Base-by-base conservation (phyloP, 2,888 invertebrate genomes). In the Troides oblongomaculatus region DNA sequence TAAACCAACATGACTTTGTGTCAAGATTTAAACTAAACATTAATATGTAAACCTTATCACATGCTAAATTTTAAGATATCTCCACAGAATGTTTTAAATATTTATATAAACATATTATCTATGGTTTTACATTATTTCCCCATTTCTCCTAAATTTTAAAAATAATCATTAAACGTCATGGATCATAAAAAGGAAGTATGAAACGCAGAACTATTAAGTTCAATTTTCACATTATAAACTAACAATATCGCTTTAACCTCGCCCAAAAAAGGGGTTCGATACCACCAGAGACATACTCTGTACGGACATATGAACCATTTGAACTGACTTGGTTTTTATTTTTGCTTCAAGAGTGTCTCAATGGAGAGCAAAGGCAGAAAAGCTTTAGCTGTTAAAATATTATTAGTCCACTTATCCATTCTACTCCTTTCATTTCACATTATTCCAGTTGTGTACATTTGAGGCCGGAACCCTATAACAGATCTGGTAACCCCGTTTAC, bases 401-500 rank as follows among this genome's bases (percentile, higher is more conserved):
- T 50, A 18, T 50, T 14, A 50, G 17, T 5, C 14, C 50, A 1
- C 14, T 50, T 18, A 5, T 50, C 30, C 30, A 30, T 30, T 30
- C 3, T 8, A 23, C 21, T 53, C 53, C 21, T 23, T 57, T 57
- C 18, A 50, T 50, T 17, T 50, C 4, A 50, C 18, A 14, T 50
- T 50, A 50, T 50, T 50, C 50, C 50, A 17, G 50, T 18, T 50
- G 50, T 18, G 50, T 14, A 50, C 50, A 50, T 50, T 23, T 25
- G 17, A 39, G 61, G 8, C 62, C 62, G 66, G 18, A 56, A 60
- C 21, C 63, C 14, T 50, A 68, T 50, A 59, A 46, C 36, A 63
- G 58, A 59, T 53, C 68, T 53, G 64, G 59, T 60, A 64, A 68
- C 68, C 63, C 68, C 43, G 60, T 69, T 64, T 56, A 65, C 74